These are phyloP conservation scores for Caranx melampygus DNA, from an alignment of 2,113 vertebrate genomes.

Conservation along the genomic window DNA sequence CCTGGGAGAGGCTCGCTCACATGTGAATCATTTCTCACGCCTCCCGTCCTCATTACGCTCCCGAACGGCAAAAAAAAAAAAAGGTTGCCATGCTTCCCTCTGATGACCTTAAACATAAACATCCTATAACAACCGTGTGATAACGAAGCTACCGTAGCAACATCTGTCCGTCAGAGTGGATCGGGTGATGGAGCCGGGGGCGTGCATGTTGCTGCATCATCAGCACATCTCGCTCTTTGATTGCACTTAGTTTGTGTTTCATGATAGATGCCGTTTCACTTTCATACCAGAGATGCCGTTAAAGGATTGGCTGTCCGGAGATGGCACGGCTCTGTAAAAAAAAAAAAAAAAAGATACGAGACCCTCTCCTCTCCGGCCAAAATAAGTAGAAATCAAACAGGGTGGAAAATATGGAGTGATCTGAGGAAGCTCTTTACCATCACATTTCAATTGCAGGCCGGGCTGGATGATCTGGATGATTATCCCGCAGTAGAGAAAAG, in stretches of 20 bases:
- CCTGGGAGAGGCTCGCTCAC: constrained; percentile 66
- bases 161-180: background rate
- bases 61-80: constrained; percentile 32
- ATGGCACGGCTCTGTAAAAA: constrained; percentile 12
- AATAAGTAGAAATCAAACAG: constrained; percentile 26
- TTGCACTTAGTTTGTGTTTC: constrained; percentile 36
- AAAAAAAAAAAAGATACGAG: constrained; percentile 22
- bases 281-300: constrained; percentile 23
- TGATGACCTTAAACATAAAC: constrained; percentile 61
- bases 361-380: constrained; percentile 35
- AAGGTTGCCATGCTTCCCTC: constrained; percentile 29
- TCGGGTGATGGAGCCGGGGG: background rate
- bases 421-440: constrained; percentile 40
- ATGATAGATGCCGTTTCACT: constrained; percentile 28
- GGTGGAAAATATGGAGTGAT: background rate
- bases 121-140: background rate
- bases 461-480: constrained; percentile 30
- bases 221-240: constrained; percentile 32
- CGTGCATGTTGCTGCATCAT: constrained; percentile 24
- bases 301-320: constrained; percentile 7
- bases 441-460: constrained; percentile 22
- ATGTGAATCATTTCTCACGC: constrained; percentile 64
- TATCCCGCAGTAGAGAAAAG: background rate
- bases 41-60: constrained; percentile 64
- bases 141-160: background rate